phyloP scores from a whole-genome alignment of 2,113 vertebrate species.

The Arizona elegans region DNA sequence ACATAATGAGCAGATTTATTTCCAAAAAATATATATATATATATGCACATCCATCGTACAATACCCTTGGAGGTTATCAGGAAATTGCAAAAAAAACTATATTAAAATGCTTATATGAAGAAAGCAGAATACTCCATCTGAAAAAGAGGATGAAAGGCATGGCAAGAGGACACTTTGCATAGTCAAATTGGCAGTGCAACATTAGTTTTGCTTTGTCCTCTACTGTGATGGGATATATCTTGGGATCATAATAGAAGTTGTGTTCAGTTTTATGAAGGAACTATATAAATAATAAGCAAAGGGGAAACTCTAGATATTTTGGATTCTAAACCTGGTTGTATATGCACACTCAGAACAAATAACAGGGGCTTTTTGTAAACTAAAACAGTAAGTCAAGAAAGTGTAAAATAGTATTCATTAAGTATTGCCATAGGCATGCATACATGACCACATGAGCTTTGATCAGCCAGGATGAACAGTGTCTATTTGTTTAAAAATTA shows the following conservation, averaged over 20 bases:
- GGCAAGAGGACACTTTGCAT: background rate
- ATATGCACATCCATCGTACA: background rate
- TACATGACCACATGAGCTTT: conserved; percentile 5
- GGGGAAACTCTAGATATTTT: background rate
- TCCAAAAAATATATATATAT: background rate
- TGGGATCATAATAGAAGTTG: background rate
- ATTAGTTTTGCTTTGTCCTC: background rate
- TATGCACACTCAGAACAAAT: background rate
- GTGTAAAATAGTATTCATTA: background rate
- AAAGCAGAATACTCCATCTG: background rate
- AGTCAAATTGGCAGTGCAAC: background rate
- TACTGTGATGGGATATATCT: background rate
- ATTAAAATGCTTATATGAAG: background rate
- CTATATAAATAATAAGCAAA: background rate
- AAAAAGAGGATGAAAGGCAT: background rate
- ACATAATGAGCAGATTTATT: background rate
- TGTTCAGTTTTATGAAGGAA: background rate
- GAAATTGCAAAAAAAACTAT: background rate
- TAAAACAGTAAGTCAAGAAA: background rate
- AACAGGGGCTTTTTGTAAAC: background rate
- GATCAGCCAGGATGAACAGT: conserved; percentile 28
- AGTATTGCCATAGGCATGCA: background rate
- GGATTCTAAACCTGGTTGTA: background rate
- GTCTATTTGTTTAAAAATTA: background rate
- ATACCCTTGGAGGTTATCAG: background rate